A percentile compares a stretch with the other conserved stretches of the same genome.
Evolutionary conservation across 2,888 invertebrate species (phyloP).

Genomic region (Hoplodrina ambigua): DNA sequence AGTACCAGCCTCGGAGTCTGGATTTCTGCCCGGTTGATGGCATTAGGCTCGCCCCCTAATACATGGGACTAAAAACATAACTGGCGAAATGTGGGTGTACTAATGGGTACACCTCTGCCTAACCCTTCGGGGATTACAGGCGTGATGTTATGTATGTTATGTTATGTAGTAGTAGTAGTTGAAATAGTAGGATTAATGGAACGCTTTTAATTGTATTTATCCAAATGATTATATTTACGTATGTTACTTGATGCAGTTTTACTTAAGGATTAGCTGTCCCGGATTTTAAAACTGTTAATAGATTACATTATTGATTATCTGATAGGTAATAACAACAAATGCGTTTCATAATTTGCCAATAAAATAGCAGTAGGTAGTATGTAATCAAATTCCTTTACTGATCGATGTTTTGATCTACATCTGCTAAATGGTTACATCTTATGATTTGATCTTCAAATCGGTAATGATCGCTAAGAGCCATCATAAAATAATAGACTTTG

Average conservation of each 20-base stretch:
- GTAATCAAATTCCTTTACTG: slow-evolving; percentile 18
- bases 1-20: no score
- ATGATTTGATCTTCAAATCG: slow-evolving; percentile 44
- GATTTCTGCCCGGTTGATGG: no score
- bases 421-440: slow-evolving; percentile 12
- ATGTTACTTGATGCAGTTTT: not conserved
- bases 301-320: slow-evolving; percentile 14
- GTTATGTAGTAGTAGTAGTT: no score
- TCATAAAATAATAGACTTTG: slow-evolving; percentile 44
- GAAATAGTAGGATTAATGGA: not conserved
- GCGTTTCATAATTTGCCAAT: slow-evolving; percentile 23
- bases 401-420: slow-evolving; percentile 38
- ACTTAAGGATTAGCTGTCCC: not conserved
- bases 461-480: slow-evolving; percentile 40
- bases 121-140: no score
- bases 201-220: not conserved
- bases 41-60: no score
- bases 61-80: no score
- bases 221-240: not conserved
- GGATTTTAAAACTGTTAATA: slow-evolving; percentile 7
- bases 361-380: slow-evolving; percentile 18
- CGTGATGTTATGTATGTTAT: no score
- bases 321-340: slow-evolving; percentile 1
- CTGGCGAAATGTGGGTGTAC: no score
- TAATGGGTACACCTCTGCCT: no score